Base-by-base conservation (phyloP, 1,140 invertebrate species). In the Drosophila biarmipes region DNA sequence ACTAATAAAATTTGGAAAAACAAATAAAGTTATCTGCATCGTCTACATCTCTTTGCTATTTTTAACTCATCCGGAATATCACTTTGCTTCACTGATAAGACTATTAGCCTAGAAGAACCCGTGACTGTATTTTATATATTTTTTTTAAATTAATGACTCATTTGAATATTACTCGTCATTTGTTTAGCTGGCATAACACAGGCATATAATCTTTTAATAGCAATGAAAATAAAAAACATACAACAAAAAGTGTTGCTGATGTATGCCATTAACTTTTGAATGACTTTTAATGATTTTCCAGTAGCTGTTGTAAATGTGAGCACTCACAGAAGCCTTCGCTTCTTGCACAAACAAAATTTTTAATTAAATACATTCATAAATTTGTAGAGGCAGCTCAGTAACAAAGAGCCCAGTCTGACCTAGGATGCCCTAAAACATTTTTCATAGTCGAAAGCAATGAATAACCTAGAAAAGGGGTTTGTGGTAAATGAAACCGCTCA, bases 361-460 rank as follows among this genome's bases (percentile, higher is more conserved):
- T 56, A 68, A 68, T 68, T 68, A 68, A 68, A 61, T 51, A 15
- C 48, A 61, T 68, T 61, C 48, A 61, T 52, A 35, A 73, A 73
- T 61, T 14, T 49, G 46, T 38, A 35, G 7, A 40, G 42, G 59
- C 43, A 15, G 21, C 42, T 15, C 17, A 46, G 31, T 48, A 29
- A 64, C 63, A 64, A 63, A 48, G 35, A 29, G 58, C 43, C 40
- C 19, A 24, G 48, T 15, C 21, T 40, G 56, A 73, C 57, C 49
- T 19, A 61, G 34, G 55, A 45, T 48, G 48, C 49, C 43, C 42
- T n/a, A 42, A 63, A 73, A 73, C 42, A 73, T 73, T 45, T 52
- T 62, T 73, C 69, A 73, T 73, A 73, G 71, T 73, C 56, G 42
- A 73, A 51, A 54, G 69, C 58, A 53, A 73, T 73, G 43, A 55